Evolutionary conservation across 2,113 vertebrate genomes (phyloP), one percentile per base, ranked within the genome.

Genomic region (Columba janthina): DNA sequence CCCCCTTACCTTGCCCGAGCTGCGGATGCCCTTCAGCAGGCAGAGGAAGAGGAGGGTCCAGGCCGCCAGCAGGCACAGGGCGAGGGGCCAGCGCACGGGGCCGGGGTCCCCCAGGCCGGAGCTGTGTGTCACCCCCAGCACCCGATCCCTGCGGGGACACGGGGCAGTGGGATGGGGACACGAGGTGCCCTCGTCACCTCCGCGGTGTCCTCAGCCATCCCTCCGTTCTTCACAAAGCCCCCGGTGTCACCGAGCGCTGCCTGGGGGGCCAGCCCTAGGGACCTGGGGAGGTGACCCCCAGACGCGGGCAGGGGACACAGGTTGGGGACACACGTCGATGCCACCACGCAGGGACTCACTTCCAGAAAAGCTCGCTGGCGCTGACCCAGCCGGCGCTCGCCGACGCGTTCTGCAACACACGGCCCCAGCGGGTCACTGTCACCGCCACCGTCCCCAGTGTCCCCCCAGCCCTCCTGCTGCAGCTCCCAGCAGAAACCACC

Each of bases 31-130:
- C 90, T 97, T 98, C 90, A 99, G 98, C 92, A 98, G 98, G 97
- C 99, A 99, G 88, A 99, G 98, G 96, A 99, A 99, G 74, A 99
- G 96, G 3, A 99, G 98, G 38, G 98, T 24, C 99, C 99, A 99
- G 89, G 99, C 99, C 13, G 98, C 72, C 15, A 98, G 98, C 32
- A 99, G 97, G 93, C 99, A 99, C 70, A 99, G 98, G 10, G 99
- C 97, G 31, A 99, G 98, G 7, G 98, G 98, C 36, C 99, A 97
- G 58, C 98, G 98, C 78, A 99, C 98, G 48, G 99, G 98, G 42
- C 99, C 98, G 5, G 99, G 99, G 96, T 98, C 98, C 9, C 98
- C 98, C 2, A 99, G 99, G 95, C 98, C 98, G 0, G 86, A 69
- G 90, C 93, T 92, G 29, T 98, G 98, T 1, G 98, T 99, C 88